These are phyloP conservation scores for Dendrolimus kikuchii DNA, from an alignment of 1,140 invertebrate genomes.

Conservation along the genomic window DNA sequence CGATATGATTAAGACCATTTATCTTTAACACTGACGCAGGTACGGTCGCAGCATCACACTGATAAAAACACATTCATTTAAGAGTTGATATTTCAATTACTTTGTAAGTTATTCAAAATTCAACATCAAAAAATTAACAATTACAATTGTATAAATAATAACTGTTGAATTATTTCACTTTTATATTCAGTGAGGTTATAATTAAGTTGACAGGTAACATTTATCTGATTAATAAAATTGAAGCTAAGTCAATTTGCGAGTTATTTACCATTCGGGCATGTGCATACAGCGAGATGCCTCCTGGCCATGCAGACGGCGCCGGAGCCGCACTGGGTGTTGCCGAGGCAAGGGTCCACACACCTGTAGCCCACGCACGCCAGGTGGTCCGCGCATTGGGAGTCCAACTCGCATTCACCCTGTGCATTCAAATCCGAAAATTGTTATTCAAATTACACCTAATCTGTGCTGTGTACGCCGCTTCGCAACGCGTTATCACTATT, in stretches of 20 bases:
- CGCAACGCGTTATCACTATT: too few relatives aligned
- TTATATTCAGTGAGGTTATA: not conserved
- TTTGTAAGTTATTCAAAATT: too few relatives aligned
- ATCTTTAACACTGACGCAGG: too few relatives aligned
- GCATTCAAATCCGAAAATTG: constrained; percentile 7
- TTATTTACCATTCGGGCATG: constrained; percentile 82
- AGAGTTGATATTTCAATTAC: too few relatives aligned
- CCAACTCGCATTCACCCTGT: constrained; percentile 82
- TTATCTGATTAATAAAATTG: not conserved
- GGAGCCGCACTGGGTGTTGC: constrained; percentile 79
- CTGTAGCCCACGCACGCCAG: constrained; percentile 82
- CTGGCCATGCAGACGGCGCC: constrained; percentile 77
- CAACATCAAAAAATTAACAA: too few relatives aligned
- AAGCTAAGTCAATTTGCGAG: not conserved
- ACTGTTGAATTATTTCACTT: too few relatives aligned
- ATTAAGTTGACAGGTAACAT: not conserved
- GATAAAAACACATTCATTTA: too few relatives aligned
- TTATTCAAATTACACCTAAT: too few relatives aligned
- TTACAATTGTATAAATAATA: too few relatives aligned
- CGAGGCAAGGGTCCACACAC: constrained; percentile 83
- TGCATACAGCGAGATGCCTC: constrained; percentile 87
- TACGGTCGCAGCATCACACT: too few relatives aligned
- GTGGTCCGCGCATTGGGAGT: constrained; percentile 81
- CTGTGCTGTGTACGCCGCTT: too few relatives aligned
- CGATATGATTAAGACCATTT: too few relatives aligned